Percentiles rank a stretch among this genome's conserved stretches.
Evolutionary conservation across 2,797 vertebrate genomes (phyloP).

Genomic region (Hapalemur alaotrensis): DNA sequence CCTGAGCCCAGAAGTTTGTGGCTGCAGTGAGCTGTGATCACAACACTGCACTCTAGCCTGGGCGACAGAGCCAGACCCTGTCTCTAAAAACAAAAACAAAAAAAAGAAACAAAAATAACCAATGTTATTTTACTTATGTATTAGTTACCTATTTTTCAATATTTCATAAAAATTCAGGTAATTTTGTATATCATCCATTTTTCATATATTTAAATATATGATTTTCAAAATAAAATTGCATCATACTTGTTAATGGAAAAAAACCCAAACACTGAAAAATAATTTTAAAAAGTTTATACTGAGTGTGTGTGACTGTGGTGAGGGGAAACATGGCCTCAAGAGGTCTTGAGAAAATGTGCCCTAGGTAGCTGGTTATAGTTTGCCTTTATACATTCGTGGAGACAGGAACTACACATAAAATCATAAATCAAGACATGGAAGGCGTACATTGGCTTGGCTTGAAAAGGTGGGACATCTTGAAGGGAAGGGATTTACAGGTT

Average conservation of each 20-base stretch:
- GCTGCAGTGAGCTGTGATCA: too few species aligned
- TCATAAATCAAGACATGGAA: background rate
- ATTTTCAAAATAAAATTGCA: background rate
- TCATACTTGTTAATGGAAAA: too few species aligned
- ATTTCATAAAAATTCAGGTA: background rate
- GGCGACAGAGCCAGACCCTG: too few species aligned
- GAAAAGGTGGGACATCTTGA: background rate
- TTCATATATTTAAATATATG: background rate
- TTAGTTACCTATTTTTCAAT: background rate
- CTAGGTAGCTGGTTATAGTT: background rate
- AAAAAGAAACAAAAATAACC: background rate
- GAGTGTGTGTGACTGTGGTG: too few species aligned
- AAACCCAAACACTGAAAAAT: too few species aligned
- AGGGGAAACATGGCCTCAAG: too few species aligned
- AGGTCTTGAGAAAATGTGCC: too few species aligned
- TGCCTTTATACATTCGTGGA: background rate
- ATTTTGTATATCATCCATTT: background rate
- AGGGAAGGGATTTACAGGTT: background rate
- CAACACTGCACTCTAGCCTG: too few species aligned
- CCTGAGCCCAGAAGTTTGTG: too few species aligned
- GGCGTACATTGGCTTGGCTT: background rate
- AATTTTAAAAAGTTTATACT: too few species aligned
- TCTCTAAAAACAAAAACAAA: too few species aligned
- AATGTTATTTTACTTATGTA: background rate
- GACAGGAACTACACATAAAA: background rate